Evolutionary conservation across 2,888 invertebrate genomes (phyloP).

Genomic region (Liodrosophila aerea): DNA sequence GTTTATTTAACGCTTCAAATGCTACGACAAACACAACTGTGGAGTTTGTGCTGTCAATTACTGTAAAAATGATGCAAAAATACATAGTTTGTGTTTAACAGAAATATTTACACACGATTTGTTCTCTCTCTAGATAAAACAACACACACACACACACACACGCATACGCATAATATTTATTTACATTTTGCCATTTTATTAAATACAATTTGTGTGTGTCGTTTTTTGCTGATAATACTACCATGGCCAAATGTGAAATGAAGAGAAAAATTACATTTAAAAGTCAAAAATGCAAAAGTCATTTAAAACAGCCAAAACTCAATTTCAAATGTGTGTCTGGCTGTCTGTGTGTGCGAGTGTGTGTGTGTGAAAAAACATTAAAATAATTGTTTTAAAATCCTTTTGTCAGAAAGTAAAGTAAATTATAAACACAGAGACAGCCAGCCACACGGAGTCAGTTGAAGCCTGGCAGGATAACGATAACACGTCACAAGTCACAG

Average conservation of each 20-base stretch:
- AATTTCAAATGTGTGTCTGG: constrained; percentile 46
- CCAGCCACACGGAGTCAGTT: constrained; percentile 37
- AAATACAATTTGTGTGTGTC: constrained; percentile 41
- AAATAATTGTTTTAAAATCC: constrained; percentile 78
- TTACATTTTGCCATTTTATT: constrained; percentile 52
- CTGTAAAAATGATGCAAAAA: constrained; percentile 40
- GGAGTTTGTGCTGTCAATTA: constrained; percentile 30
- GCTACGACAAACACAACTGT: not conserved
- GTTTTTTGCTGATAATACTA: constrained; percentile 18
- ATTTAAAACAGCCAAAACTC: constrained; percentile 70
- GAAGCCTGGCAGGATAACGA: constrained; percentile 67
- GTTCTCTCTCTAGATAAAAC: constrained; percentile 7
- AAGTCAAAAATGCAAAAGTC: constrained; percentile 75
- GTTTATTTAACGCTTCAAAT: constrained; percentile 38
- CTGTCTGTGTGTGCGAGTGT: constrained; percentile 13
- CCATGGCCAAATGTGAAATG: constrained; percentile 66
- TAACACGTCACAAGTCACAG: constrained; percentile 73
- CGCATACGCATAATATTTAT: constrained; percentile 25
- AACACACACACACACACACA: not conserved
- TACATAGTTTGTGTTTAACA: constrained; percentile 53
- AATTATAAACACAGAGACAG: constrained; percentile 65
- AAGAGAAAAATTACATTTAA: constrained; percentile 77
- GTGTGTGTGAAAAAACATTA: constrained; percentile 68
- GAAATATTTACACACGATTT: constrained; percentile 24
- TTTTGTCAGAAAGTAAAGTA: constrained; percentile 78